Evolutionary conservation across 1,140 invertebrate species (phyloP), one percentile per base, ranked within the genome.

Genomic region (Drosophila lacteicornis): DNA sequence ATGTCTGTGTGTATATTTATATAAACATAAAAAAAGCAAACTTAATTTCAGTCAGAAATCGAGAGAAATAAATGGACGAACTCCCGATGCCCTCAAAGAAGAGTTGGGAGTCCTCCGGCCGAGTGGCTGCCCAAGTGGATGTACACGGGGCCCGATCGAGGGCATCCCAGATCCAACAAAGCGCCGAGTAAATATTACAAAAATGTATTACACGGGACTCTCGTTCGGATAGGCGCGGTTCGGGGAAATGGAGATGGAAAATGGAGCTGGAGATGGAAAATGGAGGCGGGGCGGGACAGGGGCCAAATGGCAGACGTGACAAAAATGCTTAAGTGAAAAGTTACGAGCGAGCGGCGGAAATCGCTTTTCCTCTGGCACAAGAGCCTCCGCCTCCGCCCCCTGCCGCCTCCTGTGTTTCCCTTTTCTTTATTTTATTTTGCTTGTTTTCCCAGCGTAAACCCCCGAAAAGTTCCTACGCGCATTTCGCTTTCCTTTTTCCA

Each of bases 251-350:
- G 42, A 42, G 33, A 42, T 55, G 51, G 33, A 49, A 49, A 42
- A 38, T 61, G 40, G 50, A 27, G 33, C 19, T 50, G 53, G 45
- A 40, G 55, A 51, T 55, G 51, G 33, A 49, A 27, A 47, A 38
- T 61, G 40, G 50, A 27, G 33, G 33, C 33, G 33, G 6, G 40
- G 15, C 15, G 40, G 15, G 22, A 25, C 22, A 25, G 22, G 22
- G 40, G 40, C 40, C 68, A 79, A 83, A 87, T 84, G 74, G 75
- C 81, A 88, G 85, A 88, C 85, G 85, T 90, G 85, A 90, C 85
- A 90, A 90, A 90, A 90, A 90, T 90, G 85, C 85, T 90, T 90
- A 90, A 90, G 85, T 90, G 85, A 90, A 90, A 90, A 90, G 85
- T 90, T 90, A 85, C 85, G 85, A 90, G 75, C 77, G 63, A 75